A percentile compares a stretch with the other conserved stretches of the same genome.
Evolutionary conservation across 2,888 invertebrate species (phyloP).

Genomic region (Andrena dorsata): DNA sequence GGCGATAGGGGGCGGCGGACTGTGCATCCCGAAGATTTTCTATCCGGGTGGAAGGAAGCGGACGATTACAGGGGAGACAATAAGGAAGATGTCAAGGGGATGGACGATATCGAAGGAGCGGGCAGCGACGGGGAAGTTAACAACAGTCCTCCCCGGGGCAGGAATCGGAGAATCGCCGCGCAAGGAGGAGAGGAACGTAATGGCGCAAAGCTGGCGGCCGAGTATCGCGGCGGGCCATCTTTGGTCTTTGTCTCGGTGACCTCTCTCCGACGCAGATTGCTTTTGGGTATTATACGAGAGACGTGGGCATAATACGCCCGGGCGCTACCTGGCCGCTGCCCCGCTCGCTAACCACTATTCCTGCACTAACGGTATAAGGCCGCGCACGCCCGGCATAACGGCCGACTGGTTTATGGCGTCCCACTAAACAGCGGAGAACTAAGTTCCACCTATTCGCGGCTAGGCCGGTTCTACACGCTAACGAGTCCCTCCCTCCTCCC

Average conservation of each 20-base stretch:
- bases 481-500: conserved; percentile 47
- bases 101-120: conserved; percentile 19
- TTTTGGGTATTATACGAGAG: conserved; percentile 69
- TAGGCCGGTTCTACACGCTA: conserved; percentile 52
- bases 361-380: conserved; percentile 66
- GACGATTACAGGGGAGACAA: conserved; percentile 29
- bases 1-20: neutral
- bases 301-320: conserved; percentile 64
- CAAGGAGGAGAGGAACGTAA: conserved; percentile 31
- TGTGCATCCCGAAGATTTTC: neutral
- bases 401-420: conserved; percentile 63
- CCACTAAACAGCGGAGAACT: conserved; percentile 41
- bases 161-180: conserved; percentile 54
- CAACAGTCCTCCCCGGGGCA: conserved; percentile 25
- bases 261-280: conserved; percentile 66
- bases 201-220: conserved; percentile 38
- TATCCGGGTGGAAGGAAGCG: neutral
- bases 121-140: conserved; percentile 20
- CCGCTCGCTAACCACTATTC: conserved; percentile 55
- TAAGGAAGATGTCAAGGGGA: conserved; percentile 56
- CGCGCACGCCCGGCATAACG: conserved; percentile 54
- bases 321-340: conserved; percentile 48
- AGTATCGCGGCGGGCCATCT: conserved; percentile 68
- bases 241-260: conserved; percentile 71
- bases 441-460: conserved; percentile 47